Evolutionary conservation across 2,113 vertebrate species (phyloP), one percentile per base, ranked within the genome.

Genomic region (Silurus glanis): DNA sequence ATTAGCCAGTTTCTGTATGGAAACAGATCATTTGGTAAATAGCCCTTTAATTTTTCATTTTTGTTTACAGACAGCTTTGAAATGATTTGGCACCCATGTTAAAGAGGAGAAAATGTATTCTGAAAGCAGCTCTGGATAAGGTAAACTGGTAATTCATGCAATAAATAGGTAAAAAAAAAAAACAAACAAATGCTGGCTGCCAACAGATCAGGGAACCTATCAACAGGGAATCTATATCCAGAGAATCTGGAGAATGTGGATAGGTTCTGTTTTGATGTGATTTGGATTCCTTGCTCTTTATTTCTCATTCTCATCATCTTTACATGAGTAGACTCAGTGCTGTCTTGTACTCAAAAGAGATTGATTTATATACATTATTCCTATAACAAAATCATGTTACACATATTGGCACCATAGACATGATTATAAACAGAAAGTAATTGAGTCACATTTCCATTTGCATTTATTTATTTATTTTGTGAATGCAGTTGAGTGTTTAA

Each of bases 21-120:
- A 85, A 85, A 66, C 74, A 79, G 58, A 66, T 69, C 59, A 69
- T 85, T 85, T 85, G 59, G 17, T 78, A 56, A 62, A 85, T 56
- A 78, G 80, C 23, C 37, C 37, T 37, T 37, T 37, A 37, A 37
- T 37, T 37, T 37, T 37, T 37, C 2, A 37, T 37, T 37, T 37
- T 37, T 37, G 37, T 37, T 37, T 2, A 37, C 37, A 37, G 37
- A 37, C 45, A 85, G 51, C 13, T 28, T 56, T 79, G 14, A 56
- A 56, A 56, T 79, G n/a, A 74, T 21, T 37, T 75, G 10, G 19
- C 47, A 75, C 5, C 47, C 16, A 45, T 45, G 69, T 6, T 71
- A 37, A 71, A 19, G 25, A 17, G 7, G 25, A 71, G 13, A 71
- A 47, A 47, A 71, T 45, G 21, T 23, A 21, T 12, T 49, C 69